A percentile compares a stretch with the other conserved stretches of the same genome.
These are phyloP conservation scores for Syngnathus typhle DNA, from an alignment of 2,113 vertebrate species.

Conservation along the genomic window DNA sequence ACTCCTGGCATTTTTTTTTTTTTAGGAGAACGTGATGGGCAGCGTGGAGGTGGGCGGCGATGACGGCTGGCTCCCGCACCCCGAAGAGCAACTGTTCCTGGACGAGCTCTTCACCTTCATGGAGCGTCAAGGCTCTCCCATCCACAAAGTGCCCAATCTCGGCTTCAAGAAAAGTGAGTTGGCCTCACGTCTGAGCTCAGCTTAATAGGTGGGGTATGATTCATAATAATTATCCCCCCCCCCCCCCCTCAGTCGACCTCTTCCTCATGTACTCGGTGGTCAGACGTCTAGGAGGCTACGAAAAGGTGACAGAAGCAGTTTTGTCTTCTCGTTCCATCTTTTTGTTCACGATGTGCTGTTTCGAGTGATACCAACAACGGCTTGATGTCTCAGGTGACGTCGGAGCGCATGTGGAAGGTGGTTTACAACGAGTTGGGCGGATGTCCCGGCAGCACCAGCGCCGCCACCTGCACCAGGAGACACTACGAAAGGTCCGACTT, in stretches of 20 bases:
- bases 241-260: conserved; percentile 68
- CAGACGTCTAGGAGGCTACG: conserved; percentile 71
- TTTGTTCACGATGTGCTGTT: background rate
- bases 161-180: conserved; percentile 79
- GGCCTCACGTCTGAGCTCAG: background rate
- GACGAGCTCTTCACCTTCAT: conserved; percentile 73
- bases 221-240: too few species aligned
- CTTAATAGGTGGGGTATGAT: too few species aligned
- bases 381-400: conserved; percentile 61
- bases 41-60: conserved; percentile 68
- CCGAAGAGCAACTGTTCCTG: conserved; percentile 75
- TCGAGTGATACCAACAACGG: background rate
- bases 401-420: conserved; percentile 72
- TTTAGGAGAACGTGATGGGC: conserved; percentile 72
- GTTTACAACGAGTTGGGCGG: conserved; percentile 78
- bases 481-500: conserved; percentile 73
- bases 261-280: conserved; percentile 75
- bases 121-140: conserved; percentile 66
- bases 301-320: conserved; percentile 56
- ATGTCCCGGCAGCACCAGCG: conserved; percentile 76
- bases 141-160: conserved; percentile 77
- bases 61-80: conserved; percentile 70
- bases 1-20: background rate
- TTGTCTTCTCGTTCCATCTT: background rate
- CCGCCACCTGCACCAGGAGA: conserved; percentile 76